Base-by-base conservation (phyloP, 1,140 invertebrate species). In the Achatina immaculata region DNA sequence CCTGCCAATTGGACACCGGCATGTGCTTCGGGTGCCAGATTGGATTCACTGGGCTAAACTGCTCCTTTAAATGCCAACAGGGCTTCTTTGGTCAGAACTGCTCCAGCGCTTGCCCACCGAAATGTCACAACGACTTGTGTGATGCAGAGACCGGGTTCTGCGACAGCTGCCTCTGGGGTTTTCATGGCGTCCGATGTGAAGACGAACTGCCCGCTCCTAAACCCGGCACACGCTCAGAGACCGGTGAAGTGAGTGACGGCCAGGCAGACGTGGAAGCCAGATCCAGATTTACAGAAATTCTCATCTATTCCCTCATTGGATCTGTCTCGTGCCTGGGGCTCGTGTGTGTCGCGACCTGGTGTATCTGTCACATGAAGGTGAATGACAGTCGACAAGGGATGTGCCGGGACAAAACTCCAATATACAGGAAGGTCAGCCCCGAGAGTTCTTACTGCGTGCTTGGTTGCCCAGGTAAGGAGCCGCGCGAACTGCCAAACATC, bases 31-130 rank as follows among this genome's bases (percentile, higher is more conserved):
- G 68, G 36, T 71, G 68, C 24, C 4, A 45, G 24, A 2, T 71
- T 40, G 68, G 68, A 1, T 71, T 71, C 21, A 40, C 2, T 19
- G 68, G 68, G 38, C 36, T 6, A 19, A 71, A n/a, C 21, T 71
- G 68, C 40, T 42, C 38, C 34, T 21, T n/a, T 38, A 71, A 24
- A n/a, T 71, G 68, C 21, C 68, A 3, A 1, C 38, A 31, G 6
- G 68, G 68, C 38, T 45, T 42, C 1, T 71, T 42, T 28, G 68
- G 68, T 28, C 68, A 71, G 3, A 38, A 71, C 38, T 71, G 68
- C 68, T 40, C 24, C 9, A 40, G 3, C 3, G 40, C 38, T 7
- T 71, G 68, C 34, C 21, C 38, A 28, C 0, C 21, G 36, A 42
- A 21, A 7, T 71, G 68, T 45, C 34, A 40, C 9, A 45, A 31